phyloP scores from a whole-genome alignment of 2,113 vertebrate species.

The Garra rufa region DNA sequence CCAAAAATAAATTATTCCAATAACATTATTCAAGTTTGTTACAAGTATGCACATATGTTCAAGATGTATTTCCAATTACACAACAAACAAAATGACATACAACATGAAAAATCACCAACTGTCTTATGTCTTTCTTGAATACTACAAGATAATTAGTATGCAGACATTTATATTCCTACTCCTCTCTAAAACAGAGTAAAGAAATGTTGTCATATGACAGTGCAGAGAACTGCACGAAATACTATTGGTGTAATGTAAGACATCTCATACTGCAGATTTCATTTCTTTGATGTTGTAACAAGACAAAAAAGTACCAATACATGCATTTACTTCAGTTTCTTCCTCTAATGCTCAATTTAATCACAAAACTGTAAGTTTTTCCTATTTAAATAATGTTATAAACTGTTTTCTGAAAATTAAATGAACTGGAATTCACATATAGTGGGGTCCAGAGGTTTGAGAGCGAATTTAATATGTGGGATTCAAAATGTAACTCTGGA shows the following conservation, averaged over 20 bases:
- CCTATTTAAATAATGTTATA: neutral
- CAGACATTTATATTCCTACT: neutral
- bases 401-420: neutral
- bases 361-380: neutral
- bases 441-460: neutral
- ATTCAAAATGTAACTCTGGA: neutral
- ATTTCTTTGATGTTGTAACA: neutral
- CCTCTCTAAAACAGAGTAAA: neutral
- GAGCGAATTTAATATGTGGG: neutral
- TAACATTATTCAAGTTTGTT: neutral
- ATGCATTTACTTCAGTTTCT: neutral
- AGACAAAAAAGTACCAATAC: neutral
- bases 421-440: neutral
- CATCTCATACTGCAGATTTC: neutral
- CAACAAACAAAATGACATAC: slow-evolving; percentile 12
- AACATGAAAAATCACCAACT: neutral
- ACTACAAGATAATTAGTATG: neutral
- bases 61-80: neutral
- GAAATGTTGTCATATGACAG: neutral
- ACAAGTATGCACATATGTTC: neutral
- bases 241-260: neutral
- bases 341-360: neutral
- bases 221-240: neutral
- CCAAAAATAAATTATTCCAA: no score
- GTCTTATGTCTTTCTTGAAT: neutral